Evolutionary conservation across 1,140 invertebrate genomes (phyloP).

Genomic region (Samia ricini): DNA sequence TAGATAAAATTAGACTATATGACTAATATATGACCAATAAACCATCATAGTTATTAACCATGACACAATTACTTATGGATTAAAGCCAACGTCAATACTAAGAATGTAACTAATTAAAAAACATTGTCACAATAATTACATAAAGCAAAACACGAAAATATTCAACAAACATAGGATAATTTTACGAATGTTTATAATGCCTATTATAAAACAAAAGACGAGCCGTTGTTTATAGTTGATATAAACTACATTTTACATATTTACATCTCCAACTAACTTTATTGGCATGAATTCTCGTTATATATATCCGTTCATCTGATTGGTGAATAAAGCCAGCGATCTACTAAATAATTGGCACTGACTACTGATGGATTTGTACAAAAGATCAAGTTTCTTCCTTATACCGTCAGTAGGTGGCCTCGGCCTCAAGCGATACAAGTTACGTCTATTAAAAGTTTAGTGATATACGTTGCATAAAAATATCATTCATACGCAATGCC

Average conservation of each 20-base stretch:
- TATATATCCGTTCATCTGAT: slow-evolving; percentile 58
- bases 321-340: slow-evolving; percentile 53
- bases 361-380: slow-evolving; percentile 55
- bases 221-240: background rate
- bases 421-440: slow-evolving; percentile 25
- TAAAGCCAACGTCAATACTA: slow-evolving; percentile 38
- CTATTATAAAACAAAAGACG: background rate
- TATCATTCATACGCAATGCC: slow-evolving; percentile 37
- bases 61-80: slow-evolving; percentile 45
- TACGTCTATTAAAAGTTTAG: slow-evolving; percentile 14
- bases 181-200: background rate
- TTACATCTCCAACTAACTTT: slow-evolving; percentile 21
- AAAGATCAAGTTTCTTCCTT: slow-evolving; percentile 45
- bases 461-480: background rate
- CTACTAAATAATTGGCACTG: slow-evolving; percentile 50
- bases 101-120: slow-evolving; percentile 14
- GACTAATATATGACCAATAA: slow-evolving; percentile 30
- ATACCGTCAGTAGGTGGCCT: slow-evolving; percentile 42
- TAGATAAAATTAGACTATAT: slow-evolving; percentile 35
- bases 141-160: background rate
- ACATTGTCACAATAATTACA: background rate
- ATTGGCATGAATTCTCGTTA: slow-evolving; percentile 64
- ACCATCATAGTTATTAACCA: slow-evolving; percentile 35
- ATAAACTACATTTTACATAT: background rate
- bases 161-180: background rate